These are phyloP conservation scores for Microtus californicus DNA, from an alignment of 2,797 vertebrate genomes.

Conservation along the genomic window DNA sequence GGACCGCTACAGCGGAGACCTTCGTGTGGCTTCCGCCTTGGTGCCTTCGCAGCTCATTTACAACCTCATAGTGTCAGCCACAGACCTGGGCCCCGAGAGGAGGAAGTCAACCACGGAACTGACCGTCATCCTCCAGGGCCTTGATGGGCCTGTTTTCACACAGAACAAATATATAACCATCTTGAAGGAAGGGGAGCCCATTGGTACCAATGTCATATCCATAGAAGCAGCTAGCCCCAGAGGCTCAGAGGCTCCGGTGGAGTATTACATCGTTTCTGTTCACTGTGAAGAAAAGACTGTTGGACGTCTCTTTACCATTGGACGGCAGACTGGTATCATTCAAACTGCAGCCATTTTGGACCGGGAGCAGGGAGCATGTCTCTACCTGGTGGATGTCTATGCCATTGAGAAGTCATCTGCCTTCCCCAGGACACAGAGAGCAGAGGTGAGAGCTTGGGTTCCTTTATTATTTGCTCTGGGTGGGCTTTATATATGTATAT, in stretches of 20 bases:
- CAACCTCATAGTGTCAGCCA: conserved; percentile 95
- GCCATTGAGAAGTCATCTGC: conserved; percentile 94
- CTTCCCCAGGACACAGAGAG: conserved; percentile 94
- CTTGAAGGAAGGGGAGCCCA: conserved; percentile 97
- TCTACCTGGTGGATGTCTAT: conserved; percentile 97
- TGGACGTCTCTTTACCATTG: conserved; percentile 97
- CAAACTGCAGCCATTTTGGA: conserved; percentile 97
- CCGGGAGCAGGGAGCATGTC: conserved; percentile 95
- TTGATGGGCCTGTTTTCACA: conserved; percentile 96
- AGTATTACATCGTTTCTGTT: conserved; percentile 97
- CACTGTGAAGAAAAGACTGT: conserved; percentile 92
- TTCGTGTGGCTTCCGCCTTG: conserved; percentile 94
- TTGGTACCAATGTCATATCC: conserved; percentile 96
- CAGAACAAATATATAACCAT: conserved; percentile 98
- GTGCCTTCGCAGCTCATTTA: conserved; percentile 94
- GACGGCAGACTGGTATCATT: conserved; percentile 93
- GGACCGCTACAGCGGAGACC: conserved; percentile 97
- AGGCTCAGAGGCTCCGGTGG: conserved; percentile 92
- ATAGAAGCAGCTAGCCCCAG: conserved; percentile 94
- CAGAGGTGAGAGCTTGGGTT: conserved; percentile 92
- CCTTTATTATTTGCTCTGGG: neutral
- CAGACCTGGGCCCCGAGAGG: conserved; percentile 94
- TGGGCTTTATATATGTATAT: neutral
- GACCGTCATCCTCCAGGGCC: conserved; percentile 95
- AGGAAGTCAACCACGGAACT: conserved; percentile 94